Base-by-base conservation (phyloP, 2,797 vertebrate species). In the Periparus ater region DNA sequence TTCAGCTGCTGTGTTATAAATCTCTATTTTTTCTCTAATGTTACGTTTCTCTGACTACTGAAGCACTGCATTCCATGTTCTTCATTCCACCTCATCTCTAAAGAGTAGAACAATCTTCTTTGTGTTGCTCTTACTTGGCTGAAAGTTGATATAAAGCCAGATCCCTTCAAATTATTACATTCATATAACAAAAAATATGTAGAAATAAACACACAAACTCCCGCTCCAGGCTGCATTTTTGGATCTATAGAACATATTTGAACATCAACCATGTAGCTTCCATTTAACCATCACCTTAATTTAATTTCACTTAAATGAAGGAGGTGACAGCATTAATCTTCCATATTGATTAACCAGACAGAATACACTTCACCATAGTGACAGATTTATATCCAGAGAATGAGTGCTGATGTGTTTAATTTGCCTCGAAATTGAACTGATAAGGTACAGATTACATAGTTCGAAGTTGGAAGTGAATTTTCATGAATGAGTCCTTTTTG, bases 401-500 rank as follows among this genome's bases (percentile, higher is more conserved):
- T 71, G 75, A 68, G 40, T 62, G 55, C n/a, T 32, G 74, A 78
- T 92, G 38, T 65, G 51, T 88, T 93, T 93, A 60, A 95, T 96
- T 85, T 93, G 65, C 58, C 87, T 94, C 54, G 65, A 94, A 73
- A 86, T 87, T 94, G 77, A 89, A 82, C 51, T 51, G 75, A 65
- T 91, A 87, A 88, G 29, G 17, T 73, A 29, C 44, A 61, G 75
- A 67, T 81, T 94, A 78, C 80, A 84, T 82, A 88, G 78, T 74
- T 25, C 0, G 1, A 79, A 70, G 17, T 8, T 86, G 65, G 44
- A 90, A 85, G 54, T 76, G 84, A 77, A 88, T 86, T 80, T 26
- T 67, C 23, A 29, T 61, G 72, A 84, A 73, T 27, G 34, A 45
- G 54, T 89, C 26, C 47, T 48, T 53, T 67, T 74, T 72, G 20